Conservation (phyloP, 2,113 vertebrate genomes). For the Neolamprologus longior region DNA sequence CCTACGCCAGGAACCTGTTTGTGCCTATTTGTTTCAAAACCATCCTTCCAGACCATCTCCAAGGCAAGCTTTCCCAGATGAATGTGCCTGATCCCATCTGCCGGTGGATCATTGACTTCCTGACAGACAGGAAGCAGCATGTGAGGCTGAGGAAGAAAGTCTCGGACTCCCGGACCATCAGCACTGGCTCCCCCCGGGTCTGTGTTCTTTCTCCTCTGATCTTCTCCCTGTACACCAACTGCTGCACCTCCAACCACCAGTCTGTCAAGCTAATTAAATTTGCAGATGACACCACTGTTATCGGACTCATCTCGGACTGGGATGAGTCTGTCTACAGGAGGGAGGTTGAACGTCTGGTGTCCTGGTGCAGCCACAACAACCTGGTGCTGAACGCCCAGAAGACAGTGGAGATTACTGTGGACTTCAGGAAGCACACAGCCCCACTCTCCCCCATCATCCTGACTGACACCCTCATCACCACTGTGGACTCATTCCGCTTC, state of each 20-base stretch:
- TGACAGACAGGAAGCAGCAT: background rate
- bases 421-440: background rate
- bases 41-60: background rate
- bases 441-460: background rate
- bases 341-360: background rate
- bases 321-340: background rate
- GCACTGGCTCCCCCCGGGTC: fast-evolving
- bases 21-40: background rate
- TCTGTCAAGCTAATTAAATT: background rate
- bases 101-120: background rate
- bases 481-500: background rate
- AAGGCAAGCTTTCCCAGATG: background rate
- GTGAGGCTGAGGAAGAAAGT: background rate
- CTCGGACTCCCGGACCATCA: background rate
- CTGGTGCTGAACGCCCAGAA: background rate
- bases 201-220: background rate
- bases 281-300: background rate
- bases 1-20: background rate
- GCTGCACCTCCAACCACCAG: background rate
- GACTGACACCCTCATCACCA: background rate
- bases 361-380: background rate
- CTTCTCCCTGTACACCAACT: background rate
- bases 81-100: background rate
- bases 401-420: background rate
- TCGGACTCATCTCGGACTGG: fast-evolving